Conservation (phyloP, 2,888 invertebrate species). For the Hypsopygia costalis region DNA sequence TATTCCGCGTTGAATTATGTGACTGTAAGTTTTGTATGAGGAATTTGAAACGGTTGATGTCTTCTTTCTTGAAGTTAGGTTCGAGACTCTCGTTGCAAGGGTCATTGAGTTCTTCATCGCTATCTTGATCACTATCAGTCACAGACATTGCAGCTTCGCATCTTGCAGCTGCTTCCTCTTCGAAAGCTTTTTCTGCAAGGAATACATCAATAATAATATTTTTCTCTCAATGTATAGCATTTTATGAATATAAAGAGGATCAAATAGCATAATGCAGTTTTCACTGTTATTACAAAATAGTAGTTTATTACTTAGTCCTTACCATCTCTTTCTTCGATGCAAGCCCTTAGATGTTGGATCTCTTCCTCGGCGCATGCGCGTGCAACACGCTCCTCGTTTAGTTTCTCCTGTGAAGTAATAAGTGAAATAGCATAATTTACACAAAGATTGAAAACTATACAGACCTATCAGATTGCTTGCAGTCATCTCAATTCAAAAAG, state of each 20-base stretch:
- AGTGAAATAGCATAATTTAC: no score
- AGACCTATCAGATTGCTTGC: no score
- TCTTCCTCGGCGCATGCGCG: slow-evolving; percentile 50
- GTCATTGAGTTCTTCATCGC: slow-evolving; percentile 38
- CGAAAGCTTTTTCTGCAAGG: slow-evolving; percentile 47
- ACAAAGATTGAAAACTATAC: no score
- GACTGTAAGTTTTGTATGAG: slow-evolving; percentile 21
- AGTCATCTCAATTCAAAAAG: no score
- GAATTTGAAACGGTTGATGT: slow-evolving; percentile 39
- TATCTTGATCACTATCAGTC: slow-evolving; percentile 43
- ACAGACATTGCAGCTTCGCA: slow-evolving; percentile 34
- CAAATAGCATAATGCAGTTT: no score
- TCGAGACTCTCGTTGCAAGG: slow-evolving; percentile 56
- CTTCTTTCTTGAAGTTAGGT: slow-evolving; percentile 52
- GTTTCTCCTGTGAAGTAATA: slow-evolving; percentile 39
- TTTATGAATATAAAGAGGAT: no score
- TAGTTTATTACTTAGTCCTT: slow-evolving; percentile 8
- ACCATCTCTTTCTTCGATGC: slow-evolving; percentile 64
- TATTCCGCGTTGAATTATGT: slow-evolving; percentile 11
- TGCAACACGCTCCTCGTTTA: slow-evolving; percentile 44
- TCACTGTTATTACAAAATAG: no score
- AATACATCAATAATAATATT: not conserved
- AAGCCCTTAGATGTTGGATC: slow-evolving; percentile 49
- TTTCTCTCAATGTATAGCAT: no score
- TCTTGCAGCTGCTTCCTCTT: slow-evolving; percentile 22